Percentiles rank a stretch among this genome's conserved stretches.
phyloP scores from a whole-genome alignment of 1,140 invertebrate species.

The Laupala kohalensis region DNA sequence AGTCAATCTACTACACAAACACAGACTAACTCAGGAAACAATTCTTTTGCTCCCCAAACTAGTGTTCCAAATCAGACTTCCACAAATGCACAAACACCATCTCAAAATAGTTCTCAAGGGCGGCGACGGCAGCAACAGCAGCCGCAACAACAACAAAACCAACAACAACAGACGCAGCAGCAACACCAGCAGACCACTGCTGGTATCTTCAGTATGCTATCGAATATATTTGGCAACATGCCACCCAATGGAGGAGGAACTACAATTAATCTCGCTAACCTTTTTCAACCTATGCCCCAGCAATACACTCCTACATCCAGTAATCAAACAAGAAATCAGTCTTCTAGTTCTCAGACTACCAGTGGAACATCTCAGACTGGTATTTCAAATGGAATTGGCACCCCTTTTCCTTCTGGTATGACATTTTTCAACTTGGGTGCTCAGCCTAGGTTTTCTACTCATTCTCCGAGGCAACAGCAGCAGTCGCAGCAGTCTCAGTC shows the following conservation, averaged over 20 bases:
- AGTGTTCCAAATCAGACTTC: too few species aligned
- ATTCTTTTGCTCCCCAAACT: too few species aligned
- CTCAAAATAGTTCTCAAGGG: too few species aligned
- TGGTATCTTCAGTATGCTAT: neutral
- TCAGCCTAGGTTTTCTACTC: neutral
- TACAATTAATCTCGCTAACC: neutral
- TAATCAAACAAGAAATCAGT: too few species aligned
- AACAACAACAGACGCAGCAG: neutral
- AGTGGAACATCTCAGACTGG: neutral
- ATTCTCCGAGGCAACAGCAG: neutral
- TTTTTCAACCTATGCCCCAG: neutral
- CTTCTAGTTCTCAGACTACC: too few species aligned
- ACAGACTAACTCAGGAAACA: too few species aligned
- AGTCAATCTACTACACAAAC: too few species aligned
- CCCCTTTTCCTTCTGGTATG: neutral
- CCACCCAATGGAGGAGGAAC: neutral
- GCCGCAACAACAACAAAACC: neutral
- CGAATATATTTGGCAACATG: neutral
- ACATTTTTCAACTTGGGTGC: neutral
- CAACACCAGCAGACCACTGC: neutral
- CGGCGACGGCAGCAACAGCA: neutral
- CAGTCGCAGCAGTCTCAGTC: neutral
- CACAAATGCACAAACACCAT: neutral
- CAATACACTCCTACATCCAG: neutral
- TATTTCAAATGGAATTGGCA: neutral